phyloP scores from a whole-genome alignment of 2,113 vertebrate species.

The Perccottus glenii region DNA sequence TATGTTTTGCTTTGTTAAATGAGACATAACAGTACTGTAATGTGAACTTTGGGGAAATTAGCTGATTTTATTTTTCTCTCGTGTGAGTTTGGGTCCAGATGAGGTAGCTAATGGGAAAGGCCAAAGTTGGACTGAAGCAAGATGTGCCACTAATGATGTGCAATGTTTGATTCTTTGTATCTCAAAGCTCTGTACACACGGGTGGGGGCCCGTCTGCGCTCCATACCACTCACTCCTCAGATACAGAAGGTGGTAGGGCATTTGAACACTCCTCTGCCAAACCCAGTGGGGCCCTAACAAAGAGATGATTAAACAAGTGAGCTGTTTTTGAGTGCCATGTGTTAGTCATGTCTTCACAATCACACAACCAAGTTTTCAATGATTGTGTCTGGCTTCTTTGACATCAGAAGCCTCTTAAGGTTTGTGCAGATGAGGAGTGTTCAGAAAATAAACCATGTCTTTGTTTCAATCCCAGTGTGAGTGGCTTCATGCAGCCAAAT shows the following conservation, averaged over 20 bases:
- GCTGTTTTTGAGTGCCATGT: slow-evolving; percentile 64
- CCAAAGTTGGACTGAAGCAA: slow-evolving; percentile 37
- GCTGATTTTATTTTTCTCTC: slow-evolving; percentile 64
- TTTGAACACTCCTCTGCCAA: slow-evolving; percentile 57
- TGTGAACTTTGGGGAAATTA: slow-evolving; percentile 75
- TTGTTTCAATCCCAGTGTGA: slow-evolving; percentile 20
- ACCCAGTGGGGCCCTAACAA: slow-evolving; percentile 15
- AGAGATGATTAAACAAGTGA: slow-evolving; percentile 28
- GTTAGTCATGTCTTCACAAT: slow-evolving; percentile 27
- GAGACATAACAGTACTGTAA: slow-evolving; percentile 81
- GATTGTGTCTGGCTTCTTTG: slow-evolving; percentile 10
- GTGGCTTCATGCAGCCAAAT: slow-evolving; percentile 32
- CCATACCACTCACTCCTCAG: slow-evolving; percentile 45
- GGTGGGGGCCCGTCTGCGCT: slow-evolving; percentile 49
- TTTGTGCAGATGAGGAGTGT: slow-evolving; percentile 17
- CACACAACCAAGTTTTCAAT: slow-evolving; percentile 53
- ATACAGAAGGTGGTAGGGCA: slow-evolving; percentile 27
- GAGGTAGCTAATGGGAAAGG: slow-evolving; percentile 40
- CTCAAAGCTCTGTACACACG: slow-evolving; percentile 3
- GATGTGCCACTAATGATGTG: slow-evolving; percentile 61
- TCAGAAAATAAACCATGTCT: slow-evolving; percentile 21
- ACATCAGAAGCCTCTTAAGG: slow-evolving; percentile 3
- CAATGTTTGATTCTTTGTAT: slow-evolving; percentile 55
- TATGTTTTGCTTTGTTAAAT: slow-evolving; percentile 67
- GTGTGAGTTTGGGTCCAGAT: slow-evolving; percentile 61